phyloP scores from a whole-genome alignment of 2,888 invertebrate species.

The Cephus runcator region DNA sequence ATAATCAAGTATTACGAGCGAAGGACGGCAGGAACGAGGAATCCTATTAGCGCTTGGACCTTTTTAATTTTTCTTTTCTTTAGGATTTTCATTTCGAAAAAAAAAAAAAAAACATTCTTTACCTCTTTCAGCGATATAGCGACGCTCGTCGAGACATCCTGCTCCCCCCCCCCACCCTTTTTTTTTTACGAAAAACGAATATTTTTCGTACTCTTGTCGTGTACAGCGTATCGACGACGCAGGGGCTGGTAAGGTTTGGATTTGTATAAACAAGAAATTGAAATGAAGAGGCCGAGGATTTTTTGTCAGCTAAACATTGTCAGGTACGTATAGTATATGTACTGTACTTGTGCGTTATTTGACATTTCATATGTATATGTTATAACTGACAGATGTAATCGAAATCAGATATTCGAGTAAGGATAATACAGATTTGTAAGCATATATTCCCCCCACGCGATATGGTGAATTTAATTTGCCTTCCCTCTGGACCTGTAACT shows the following conservation, averaged over 20 bases:
- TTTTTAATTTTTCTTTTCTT: background rate
- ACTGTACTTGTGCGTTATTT: too few relatives aligned
- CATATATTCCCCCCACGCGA: too few relatives aligned
- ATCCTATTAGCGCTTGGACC: background rate
- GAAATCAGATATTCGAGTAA: too few relatives aligned
- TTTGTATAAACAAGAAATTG: background rate
- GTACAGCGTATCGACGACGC: too few relatives aligned
- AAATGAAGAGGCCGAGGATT: background rate
- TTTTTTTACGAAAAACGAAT: background rate
- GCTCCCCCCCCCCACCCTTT: too few relatives aligned
- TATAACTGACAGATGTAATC: too few relatives aligned
- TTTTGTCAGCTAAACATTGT: too few relatives aligned
- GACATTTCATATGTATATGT: too few relatives aligned
- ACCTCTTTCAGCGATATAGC: background rate
- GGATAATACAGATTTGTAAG: too few relatives aligned
- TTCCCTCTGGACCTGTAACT: too few relatives aligned
- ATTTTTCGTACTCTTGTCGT: background rate
- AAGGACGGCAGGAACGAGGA: background rate
- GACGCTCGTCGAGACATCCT: background rate
- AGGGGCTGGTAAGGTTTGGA: background rate
- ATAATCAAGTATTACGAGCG: background rate
- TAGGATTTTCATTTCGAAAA: background rate
- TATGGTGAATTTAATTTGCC: too few relatives aligned
- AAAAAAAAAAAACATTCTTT: background rate
- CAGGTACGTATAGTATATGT: too few relatives aligned